These are phyloP conservation scores for Oreochromis aureus DNA, from an alignment of 2,113 vertebrate genomes.

Conservation along the genomic window DNA sequence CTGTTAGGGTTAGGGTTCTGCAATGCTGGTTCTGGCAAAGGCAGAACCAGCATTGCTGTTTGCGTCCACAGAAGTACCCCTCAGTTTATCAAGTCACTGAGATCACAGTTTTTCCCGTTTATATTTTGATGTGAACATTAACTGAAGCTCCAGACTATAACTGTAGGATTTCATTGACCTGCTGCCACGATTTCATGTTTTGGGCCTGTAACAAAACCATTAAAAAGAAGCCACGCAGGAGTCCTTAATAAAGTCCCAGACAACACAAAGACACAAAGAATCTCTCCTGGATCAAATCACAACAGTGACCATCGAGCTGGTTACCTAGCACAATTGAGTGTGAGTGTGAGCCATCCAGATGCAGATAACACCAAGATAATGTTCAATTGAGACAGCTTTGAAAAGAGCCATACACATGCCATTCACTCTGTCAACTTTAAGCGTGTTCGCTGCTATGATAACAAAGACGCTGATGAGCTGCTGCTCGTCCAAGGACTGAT, in stretches of 20 bases:
- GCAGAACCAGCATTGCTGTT: not conserved
- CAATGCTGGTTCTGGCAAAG: not conserved
- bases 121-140: not conserved
- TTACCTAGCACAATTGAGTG: not conserved
- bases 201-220: not conserved
- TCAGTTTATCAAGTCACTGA: not conserved
- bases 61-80: not conserved
- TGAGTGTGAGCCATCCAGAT: not conserved
- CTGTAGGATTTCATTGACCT: not conserved
- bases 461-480: not conserved
- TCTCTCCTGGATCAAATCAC: not conserved
- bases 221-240: not conserved
- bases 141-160: not conserved
- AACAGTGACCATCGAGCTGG: not conserved
- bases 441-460: not conserved
- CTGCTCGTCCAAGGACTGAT: not conserved
- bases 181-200: not conserved
- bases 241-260: not conserved
- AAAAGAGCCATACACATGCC: not conserved
- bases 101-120: not conserved
- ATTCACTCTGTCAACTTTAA: not conserved
- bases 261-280: not conserved
- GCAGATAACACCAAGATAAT: not conserved
- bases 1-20: not conserved
- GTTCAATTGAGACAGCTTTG: not conserved